phyloP scores from a whole-genome alignment of 2,113 vertebrate species.

The Tachycineta bicolor region DNA sequence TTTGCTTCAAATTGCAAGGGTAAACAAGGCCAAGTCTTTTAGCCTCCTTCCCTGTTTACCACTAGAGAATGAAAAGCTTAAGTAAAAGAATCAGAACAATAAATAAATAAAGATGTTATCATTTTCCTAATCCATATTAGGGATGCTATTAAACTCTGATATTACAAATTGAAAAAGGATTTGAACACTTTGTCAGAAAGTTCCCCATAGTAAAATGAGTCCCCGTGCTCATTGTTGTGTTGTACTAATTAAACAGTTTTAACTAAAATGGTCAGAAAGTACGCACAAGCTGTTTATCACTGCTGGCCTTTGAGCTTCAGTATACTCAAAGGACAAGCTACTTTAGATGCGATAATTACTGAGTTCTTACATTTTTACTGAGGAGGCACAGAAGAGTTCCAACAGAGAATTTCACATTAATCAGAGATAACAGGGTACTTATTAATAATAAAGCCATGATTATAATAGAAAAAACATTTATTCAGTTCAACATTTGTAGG shows the following conservation, averaged over 20 bases:
- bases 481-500: constrained; percentile 37
- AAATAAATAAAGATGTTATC: constrained; percentile 44
- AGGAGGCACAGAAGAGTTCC: constrained; percentile 56
- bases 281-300: constrained; percentile 66
- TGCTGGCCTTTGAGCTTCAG: constrained; percentile 56
- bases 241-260: constrained; percentile 71
- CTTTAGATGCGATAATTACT: constrained; percentile 67
- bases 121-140: constrained; percentile 47
- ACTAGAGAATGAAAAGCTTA: constrained; percentile 21
- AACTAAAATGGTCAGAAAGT: constrained; percentile 63
- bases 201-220: constrained; percentile 65
- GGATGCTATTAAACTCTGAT: constrained; percentile 37
- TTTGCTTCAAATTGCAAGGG: not conserved
- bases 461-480: constrained; percentile 39
- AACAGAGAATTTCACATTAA: constrained; percentile 64
- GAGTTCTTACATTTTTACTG: constrained; percentile 54
- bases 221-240: constrained; percentile 61
- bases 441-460: constrained; percentile 57
- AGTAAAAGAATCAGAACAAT: constrained; percentile 39
- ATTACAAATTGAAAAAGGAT: constrained; percentile 56
- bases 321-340: constrained; percentile 50
- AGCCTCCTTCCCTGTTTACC: not conserved
- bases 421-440: constrained; percentile 62
- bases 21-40: not conserved
- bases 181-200: constrained; percentile 44